Evolutionary conservation across 2,113 vertebrate genomes (phyloP).

Genomic region (Grus americana): DNA sequence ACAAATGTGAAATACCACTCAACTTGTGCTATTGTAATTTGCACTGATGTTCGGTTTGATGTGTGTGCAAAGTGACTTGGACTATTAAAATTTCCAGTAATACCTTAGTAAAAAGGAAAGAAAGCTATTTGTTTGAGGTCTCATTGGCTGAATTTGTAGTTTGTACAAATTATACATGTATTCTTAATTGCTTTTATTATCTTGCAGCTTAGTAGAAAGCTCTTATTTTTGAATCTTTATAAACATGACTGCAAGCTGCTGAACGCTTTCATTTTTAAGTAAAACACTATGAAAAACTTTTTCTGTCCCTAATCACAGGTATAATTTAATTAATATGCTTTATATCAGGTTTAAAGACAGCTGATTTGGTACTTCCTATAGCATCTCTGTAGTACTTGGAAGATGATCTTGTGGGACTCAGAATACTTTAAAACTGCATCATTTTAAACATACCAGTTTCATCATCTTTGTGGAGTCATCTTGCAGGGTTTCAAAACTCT

Average conservation of each 20-base stretch:
- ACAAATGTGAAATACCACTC: not conserved
- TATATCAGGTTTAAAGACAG: not conserved
- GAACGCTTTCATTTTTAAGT: not conserved
- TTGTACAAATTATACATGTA: not conserved
- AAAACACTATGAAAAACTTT: not conserved
- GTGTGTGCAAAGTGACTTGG: not conserved
- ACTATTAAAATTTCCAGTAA: not conserved
- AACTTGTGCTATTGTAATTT: not conserved
- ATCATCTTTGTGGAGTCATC: not conserved
- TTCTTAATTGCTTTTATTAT: not conserved
- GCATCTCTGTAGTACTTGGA: not conserved
- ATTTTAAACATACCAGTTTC: not conserved
- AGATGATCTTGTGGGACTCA: not conserved
- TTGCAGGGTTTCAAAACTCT: not conserved
- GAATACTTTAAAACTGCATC: not conserved
- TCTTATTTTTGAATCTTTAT: not conserved
- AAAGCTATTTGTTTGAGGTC: not conserved
- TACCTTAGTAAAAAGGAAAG: not conserved
- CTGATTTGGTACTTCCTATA: not conserved
- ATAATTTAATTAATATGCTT: not conserved
- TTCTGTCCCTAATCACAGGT: not conserved
- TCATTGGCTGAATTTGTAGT: not conserved
- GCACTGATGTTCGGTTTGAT: not conserved
- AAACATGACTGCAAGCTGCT: not conserved
- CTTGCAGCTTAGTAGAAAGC: not conserved